A percentile compares a stretch with the other conserved stretches of the same genome.
phyloP scores from a whole-genome alignment of 30 jellyfish, hydroid and myxozoan species.

The Catostylus mosaicus region DNA sequence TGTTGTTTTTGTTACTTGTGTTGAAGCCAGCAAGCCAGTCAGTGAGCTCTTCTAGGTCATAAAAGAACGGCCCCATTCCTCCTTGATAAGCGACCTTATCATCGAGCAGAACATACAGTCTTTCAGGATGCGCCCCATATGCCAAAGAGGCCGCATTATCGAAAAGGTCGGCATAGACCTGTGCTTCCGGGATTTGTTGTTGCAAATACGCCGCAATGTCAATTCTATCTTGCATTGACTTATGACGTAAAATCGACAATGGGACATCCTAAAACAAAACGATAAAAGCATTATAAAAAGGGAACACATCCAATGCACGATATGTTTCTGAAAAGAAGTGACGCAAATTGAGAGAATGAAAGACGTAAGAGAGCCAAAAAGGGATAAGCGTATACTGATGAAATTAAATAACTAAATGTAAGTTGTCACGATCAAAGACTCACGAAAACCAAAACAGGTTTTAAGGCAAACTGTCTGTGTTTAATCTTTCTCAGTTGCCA shows the following conservation, averaged over 20 bases:
- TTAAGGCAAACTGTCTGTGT: too few species aligned
- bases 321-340: not conserved
- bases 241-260: slow-evolving; percentile 33
- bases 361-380: too few species aligned
- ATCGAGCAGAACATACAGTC: slow-evolving; percentile 69
- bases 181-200: slow-evolving; percentile 22
- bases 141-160: slow-evolving; percentile 56
- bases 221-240: slow-evolving; percentile 56
- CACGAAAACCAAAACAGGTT: too few species aligned
- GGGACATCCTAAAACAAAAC: slow-evolving; percentile 18
- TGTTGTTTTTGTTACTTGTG: slow-evolving; percentile 23
- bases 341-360: too few species aligned
- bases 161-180: slow-evolving; percentile 55
- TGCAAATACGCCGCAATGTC: slow-evolving; percentile 52
- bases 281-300: not conserved
- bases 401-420: too few species aligned
- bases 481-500: too few species aligned
- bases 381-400: too few species aligned
- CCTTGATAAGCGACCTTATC: slow-evolving; percentile 74
- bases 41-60: slow-evolving; percentile 47
- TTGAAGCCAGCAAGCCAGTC: slow-evolving; percentile 47
- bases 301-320: not conserved
- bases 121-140: slow-evolving; percentile 77
- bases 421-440: too few species aligned
- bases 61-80: slow-evolving; percentile 75